Evolutionary conservation across 2,888 invertebrate genomes (phyloP), one percentile per base, ranked within the genome.

Genomic region (Gandaritis pyraliata): DNA sequence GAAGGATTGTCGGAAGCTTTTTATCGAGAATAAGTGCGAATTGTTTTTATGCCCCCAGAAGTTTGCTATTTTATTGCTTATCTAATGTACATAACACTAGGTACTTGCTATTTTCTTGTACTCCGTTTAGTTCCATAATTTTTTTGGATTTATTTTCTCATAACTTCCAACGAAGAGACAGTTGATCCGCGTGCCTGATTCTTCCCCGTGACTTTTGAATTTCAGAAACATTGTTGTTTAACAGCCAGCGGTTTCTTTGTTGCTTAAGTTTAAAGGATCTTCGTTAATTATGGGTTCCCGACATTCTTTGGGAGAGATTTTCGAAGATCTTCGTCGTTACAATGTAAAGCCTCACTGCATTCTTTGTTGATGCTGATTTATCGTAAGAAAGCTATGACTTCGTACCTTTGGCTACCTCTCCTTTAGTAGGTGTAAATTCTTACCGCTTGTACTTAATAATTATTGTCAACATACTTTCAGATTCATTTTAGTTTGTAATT

Each of bases 271-370:
- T 33, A 48, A 54, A 16, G 50, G 30, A 61, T 48, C 46, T 52
- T 15, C 58, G 12, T 53, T 60, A 57, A 61, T 66, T 54, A 62
- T 50, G 38, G 50, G 15, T 47, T 57, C 18, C 33, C 48, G 57
- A 60, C 57, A 59, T 62, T 60, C 38, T 58, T 49, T 33, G n/a
- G 4, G 33, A 30, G 30, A 49, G 13, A 56, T 51, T 60, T 50
- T 43, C 47, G 29, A 23, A 16, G 59, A 43, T 38, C 59, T 43
- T 59, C 48, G 41, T 41, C 23, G 7, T 53, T 29, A 55, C 54
- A 60, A 38, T 50, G 54, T 50, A 45, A 30, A 29, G 45, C 29
- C 51, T 15, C 47, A 39, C 41, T 46, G 52, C 51, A 58, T 58
- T 58, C 58, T 16, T 58, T 30, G 46, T 52, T 18, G 38, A 47